Evolutionary conservation across 2,888 invertebrate species (phyloP).

Genomic region (Torymus aiolomorphi): DNA sequence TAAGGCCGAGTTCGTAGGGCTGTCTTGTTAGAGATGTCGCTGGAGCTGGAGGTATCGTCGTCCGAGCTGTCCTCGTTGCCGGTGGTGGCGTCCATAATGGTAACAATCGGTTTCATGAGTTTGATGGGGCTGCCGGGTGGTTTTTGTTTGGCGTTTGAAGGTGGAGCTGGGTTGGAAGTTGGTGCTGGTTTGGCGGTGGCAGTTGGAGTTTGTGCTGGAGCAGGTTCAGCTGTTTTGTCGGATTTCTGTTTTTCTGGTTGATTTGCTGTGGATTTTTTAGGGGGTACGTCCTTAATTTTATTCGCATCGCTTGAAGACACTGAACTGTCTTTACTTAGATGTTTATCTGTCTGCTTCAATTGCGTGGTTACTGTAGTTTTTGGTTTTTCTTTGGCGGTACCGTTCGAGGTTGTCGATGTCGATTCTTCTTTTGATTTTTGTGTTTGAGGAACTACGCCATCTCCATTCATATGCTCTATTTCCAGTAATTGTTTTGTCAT

Average conservation of each 20-base stretch:
- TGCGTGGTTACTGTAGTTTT: neutral
- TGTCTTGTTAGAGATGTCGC: slow-evolving; percentile 71
- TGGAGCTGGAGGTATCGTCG: slow-evolving; percentile 70
- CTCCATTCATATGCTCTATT: slow-evolving; percentile 17
- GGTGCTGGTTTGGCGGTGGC: too few relatives aligned
- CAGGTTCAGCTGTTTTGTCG: neutral
- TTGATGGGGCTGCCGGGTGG: too few relatives aligned
- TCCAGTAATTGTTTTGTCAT: slow-evolving; percentile 8
- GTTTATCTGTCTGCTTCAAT: slow-evolving; percentile 2
- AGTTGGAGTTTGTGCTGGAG: too few relatives aligned
- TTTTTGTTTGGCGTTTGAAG: too few relatives aligned
- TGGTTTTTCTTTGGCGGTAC: slow-evolving; percentile 3
- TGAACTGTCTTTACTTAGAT: slow-evolving; percentile 3
- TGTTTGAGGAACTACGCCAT: neutral
- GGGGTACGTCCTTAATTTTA: slow-evolving; percentile 26
- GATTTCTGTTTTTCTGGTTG: slow-evolving; percentile 7
- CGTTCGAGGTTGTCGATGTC: neutral
- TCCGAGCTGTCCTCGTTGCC: slow-evolving; percentile 63
- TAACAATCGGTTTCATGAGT: too few relatives aligned
- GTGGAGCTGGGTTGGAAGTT: too few relatives aligned
- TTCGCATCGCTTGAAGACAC: neutral
- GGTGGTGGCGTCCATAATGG: slow-evolving; percentile 6
- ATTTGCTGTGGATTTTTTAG: slow-evolving; percentile 5
- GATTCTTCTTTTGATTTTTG: slow-evolving; percentile 15
- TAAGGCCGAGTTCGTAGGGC: slow-evolving; percentile 69